Conservation (phyloP, 2,888 invertebrate species). For the Acronicta leporina region DNA sequence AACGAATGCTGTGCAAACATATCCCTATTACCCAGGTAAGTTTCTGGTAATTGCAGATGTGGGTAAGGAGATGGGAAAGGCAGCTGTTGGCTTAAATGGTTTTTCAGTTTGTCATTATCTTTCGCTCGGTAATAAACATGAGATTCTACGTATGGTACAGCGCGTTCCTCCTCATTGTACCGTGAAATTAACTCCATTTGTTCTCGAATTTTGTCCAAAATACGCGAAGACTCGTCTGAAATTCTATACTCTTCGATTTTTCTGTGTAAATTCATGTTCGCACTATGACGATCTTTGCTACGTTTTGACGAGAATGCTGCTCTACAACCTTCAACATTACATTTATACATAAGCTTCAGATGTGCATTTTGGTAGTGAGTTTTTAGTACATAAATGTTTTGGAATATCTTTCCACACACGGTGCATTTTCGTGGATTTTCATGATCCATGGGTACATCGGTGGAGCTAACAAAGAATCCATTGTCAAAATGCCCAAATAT, state of each 20-base stretch:
- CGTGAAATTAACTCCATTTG: constrained; percentile 94
- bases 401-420: constrained; percentile 97
- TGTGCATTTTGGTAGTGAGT: constrained; percentile 99
- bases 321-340: constrained; percentile 97
- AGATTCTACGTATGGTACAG: constrained; percentile 89
- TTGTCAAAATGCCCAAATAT: constrained; percentile 93
- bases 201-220: constrained; percentile 90
- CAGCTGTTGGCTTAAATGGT: constrained; percentile 68
- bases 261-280: constrained; percentile 96
- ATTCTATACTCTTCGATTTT: constrained; percentile 91
- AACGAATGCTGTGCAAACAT: constrained; percentile 84
- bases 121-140: constrained; percentile 80
- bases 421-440: constrained; percentile 97
- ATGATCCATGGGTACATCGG: constrained; percentile 96
- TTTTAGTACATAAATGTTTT: constrained; percentile 97
- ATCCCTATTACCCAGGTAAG: constrained; percentile 79
- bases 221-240: constrained; percentile 81
- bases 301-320: constrained; percentile 98
- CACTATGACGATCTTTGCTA: constrained; percentile 97
- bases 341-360: constrained; percentile 98
- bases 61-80: constrained; percentile 77
- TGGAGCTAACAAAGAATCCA: constrained; percentile 92
- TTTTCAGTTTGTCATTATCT: constrained; percentile 78
- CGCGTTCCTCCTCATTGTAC: constrained; percentile 92
- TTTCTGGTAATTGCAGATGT: constrained; percentile 77